Base-by-base conservation (phyloP, 1,140 invertebrate genomes). In the Danaus melanippus region DNA sequence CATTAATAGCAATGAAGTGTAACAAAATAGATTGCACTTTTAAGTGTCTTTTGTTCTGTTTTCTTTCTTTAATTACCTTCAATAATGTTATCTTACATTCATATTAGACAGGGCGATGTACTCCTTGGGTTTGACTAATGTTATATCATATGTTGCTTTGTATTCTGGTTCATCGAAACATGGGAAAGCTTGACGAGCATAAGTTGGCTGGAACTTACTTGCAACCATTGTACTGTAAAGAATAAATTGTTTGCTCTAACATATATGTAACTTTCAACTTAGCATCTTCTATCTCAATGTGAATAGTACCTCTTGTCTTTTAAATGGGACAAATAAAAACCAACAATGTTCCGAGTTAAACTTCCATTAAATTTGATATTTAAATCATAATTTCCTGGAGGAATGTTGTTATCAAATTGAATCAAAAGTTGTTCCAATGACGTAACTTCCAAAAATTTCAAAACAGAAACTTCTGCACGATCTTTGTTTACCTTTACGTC, bases 101-200 rank as follows among this genome's bases (percentile, higher is more conserved):
- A 95, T 96, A 71, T 96, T 96, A 0, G 94, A 96, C 9, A 96
- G 82, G 8, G 94, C 93, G 49, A 89, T 89, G 72, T 95, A 94
- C 40, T 87, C 86, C 42, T 88, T 69, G 0, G 93, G 93, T 67
- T 92, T 91, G 4, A 94, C 91, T 1, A 98, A 72, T 8, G 92
- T 91, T 9, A 98, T 90, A 21, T 89, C 90, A 87, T 94, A 99
- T 57, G 92, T 92, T 0, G 97, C 95, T 88, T 99, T 99, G 67
- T 98, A 93, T 41, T 92, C 90, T 0, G 98, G 97, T 77, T 99
- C 97, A 85, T 99, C 98, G 77, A 98, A 98, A 79, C 97, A 98
- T 0, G 97, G 97, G 74, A 97, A 98, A 0, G 94, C 94, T 79
- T 92, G 90, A 32, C 97, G 90, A 0, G 97, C 97, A 88, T 97